Evolutionary conservation across 2,797 vertebrate species (phyloP).

Genomic region (Balearica regulorum): DNA sequence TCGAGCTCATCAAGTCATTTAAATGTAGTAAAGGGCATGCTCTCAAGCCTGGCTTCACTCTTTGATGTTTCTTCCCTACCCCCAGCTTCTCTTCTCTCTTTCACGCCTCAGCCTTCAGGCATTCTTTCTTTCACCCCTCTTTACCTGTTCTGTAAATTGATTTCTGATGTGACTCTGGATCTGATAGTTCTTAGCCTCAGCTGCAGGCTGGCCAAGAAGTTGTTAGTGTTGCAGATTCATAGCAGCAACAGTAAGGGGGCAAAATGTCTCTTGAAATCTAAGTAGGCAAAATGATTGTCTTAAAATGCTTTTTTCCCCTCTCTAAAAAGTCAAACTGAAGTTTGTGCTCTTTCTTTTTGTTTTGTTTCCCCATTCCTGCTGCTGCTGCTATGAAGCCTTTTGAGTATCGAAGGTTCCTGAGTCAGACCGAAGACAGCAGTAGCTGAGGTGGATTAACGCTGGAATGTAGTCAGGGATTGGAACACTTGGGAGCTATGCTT

Average conservation of each 20-base stretch:
- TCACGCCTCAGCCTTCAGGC: not conserved
- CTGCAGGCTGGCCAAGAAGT: not conserved
- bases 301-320: not conserved
- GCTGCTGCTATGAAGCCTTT: conserved; percentile 51
- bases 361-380: conserved; percentile 29
- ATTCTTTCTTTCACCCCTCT: not conserved
- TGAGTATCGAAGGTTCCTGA: conserved; percentile 15
- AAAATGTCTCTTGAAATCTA: not conserved
- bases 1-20: not conserved
- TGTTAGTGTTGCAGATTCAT: not conserved
- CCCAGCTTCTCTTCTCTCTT: not conserved
- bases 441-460: conserved; percentile 47
- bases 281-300: not conserved
- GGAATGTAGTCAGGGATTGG: conserved; percentile 50
- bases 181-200: not conserved
- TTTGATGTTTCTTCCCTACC: not conserved
- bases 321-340: not conserved
- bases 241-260: conserved; percentile 21
- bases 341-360: conserved; percentile 17
- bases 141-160: not conserved
- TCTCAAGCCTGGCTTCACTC: not conserved
- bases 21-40: not conserved
- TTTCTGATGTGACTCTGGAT: not conserved
- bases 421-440: conserved; percentile 29
- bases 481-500: conserved; percentile 51